Base-by-base conservation (phyloP, 2,113 vertebrate species). In the Ceyx melanurus region DNA sequence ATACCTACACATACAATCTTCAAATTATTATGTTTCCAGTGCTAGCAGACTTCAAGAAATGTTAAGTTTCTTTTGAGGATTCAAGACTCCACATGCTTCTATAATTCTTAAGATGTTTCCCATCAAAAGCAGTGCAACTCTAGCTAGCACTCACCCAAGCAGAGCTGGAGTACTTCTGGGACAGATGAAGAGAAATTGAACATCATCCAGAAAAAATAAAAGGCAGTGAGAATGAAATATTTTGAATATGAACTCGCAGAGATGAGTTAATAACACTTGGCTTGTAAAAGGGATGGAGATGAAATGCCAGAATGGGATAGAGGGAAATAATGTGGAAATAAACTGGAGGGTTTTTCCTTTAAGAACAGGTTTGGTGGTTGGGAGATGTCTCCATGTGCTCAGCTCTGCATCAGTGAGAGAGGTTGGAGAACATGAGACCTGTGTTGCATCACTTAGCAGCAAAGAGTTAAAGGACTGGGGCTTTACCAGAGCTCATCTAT, bases 1-100 rank as follows among this genome's bases (percentile, higher is more conserved):
- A 37, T 60, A 86, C 19, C 4, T 50, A 60, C 0, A 86, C 16
- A 4, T 50, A 60, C 0, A 0, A 33, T 86, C 77, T 80, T 88
- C 61, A 90, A 65, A 81, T 91, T 92, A 54, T 73, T 58, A 86
- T 64, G 29, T 81, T 57, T 46, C 45, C 57, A 40, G 40, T 89
- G 57, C 43, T 43, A 82, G 53, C 53, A 72, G 68, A 77, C n/a
- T 67, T 84, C 53, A 84, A 40, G 40, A 93, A 67, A 86, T 77
- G 25, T 40, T 70, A 89, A 43, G 20, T 86, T 90, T 78, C 33
- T 89, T 90, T 82, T 48, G 48, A 86, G 61, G 23, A 78, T 89
- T 78, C 8, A 11, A 78, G 42, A 43, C 17, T 86, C 25, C 26
- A 37, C 2, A 13, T 66, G 13, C 77, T 83, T 75, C 48, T 45